A percentile compares a stretch with the other conserved stretches of the same genome.
These are phyloP conservation scores for Gasteruption jaculator DNA, from an alignment of 2,888 invertebrate genomes.

Conservation along the genomic window DNA sequence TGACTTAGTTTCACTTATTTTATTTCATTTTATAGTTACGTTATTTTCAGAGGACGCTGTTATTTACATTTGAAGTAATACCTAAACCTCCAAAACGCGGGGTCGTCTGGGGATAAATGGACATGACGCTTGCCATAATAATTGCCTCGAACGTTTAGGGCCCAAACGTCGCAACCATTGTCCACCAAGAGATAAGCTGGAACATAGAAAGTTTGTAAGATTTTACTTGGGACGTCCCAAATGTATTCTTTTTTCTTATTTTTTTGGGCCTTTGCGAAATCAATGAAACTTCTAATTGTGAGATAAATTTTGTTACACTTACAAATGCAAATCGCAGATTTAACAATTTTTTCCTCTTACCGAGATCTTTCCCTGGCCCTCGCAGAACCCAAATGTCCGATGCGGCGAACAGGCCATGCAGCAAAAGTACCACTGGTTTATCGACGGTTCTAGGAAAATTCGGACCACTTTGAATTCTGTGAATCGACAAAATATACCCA, in stretches of 20 bases:
- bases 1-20: not conserved
- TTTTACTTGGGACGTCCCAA: too few species aligned
- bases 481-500: conserved; percentile 29
- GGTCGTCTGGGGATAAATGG: conserved; percentile 21
- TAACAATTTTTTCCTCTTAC: conserved; percentile 23
- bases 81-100: conserved; percentile 34
- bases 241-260: too few species aligned
- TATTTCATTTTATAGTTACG: not conserved
- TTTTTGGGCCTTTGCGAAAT: too few species aligned
- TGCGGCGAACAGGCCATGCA: conserved; percentile 31
- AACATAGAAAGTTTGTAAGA: too few species aligned
- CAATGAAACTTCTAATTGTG: too few species aligned
- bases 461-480: conserved; percentile 31
- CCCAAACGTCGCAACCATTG: conserved; percentile 33
- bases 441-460: conserved; percentile 21
- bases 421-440: conserved; percentile 28
- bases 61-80: conserved; percentile 9
- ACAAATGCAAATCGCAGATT: too few species aligned
- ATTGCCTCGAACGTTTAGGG: conserved; percentile 31
- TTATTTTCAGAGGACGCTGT: not conserved
- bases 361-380: conserved; percentile 30
- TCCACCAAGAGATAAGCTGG: conserved; percentile 30
- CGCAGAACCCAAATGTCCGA: conserved; percentile 33
- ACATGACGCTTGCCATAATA: conserved; percentile 29
- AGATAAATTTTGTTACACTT: too few species aligned